Base-by-base conservation (phyloP, 2,888 invertebrate genomes). In the Hanleya hanleyi region DNA sequence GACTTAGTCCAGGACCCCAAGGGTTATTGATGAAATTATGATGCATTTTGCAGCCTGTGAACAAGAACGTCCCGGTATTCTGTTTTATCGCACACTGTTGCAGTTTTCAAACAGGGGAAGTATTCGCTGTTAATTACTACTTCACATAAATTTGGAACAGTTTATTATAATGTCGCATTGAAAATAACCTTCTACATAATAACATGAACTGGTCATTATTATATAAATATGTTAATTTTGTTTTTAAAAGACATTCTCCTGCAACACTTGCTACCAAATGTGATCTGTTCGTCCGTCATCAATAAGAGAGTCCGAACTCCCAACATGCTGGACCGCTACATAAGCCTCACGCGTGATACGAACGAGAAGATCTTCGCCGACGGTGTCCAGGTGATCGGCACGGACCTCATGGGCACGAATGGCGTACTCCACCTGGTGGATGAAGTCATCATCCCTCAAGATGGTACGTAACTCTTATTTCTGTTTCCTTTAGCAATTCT, bases 391-490 rank as follows among this genome's bases (percentile, higher is more conserved):
- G 92, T 94, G 35, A 87, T 92, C 7, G 92, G 92, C 71, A 88
- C 91, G 3, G 95, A 95, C 86, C 90, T 87, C 49, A 92, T 95
- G 90, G 94, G 93, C 15, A 94, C 93, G 1, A 94, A 95, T 89
- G 95, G 95, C n/a, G 94, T 95, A 1, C 86, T 95, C 36, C 94
- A 95, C 87, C 91, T 94, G 36, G 92, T 95, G 77, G 94, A 95
- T 82, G 92, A 92, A 2, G 92, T 95, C 35, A 86, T 95, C 61
- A 92, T 94, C 69, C 94, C 94, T 0, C 93, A 94, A 76, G 92
- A 93, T 32, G 92, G 92, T 92, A 84, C 76, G 81, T 66, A 22
- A 3, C 37, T 51, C 12, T 65, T 47, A 38, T 38, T 68, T 1
- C 12, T 12, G 15, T n/a, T n/a, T n/a, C n/a, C 15, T 32, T n/a